A percentile compares a stretch with the other conserved stretches of the same genome.
Evolutionary conservation across 1,140 invertebrate species (phyloP).

Genomic region (Drosophila tropicalis): DNA sequence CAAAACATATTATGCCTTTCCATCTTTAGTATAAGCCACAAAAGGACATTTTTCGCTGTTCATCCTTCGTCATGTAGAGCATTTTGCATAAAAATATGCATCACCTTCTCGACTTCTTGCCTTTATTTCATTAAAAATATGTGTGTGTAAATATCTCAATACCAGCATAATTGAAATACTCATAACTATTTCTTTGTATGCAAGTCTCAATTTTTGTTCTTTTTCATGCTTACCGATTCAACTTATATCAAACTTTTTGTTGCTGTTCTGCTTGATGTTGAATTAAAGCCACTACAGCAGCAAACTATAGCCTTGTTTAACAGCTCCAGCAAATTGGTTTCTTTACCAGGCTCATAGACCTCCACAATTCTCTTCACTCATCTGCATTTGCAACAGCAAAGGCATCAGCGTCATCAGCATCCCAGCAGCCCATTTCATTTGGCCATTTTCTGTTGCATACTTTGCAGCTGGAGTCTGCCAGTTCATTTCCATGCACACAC

Average conservation of each 20-base stretch:
- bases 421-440: constrained; percentile 40
- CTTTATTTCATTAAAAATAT: not conserved
- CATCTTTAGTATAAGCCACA: no score
- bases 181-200: constrained; percentile 1
- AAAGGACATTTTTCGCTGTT: no score
- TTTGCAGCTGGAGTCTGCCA: constrained; percentile 45
- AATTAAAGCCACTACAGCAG: constrained; percentile 44
- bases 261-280: constrained; percentile 40
- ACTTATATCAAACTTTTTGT: constrained; percentile 47
- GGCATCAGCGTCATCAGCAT: not conserved
- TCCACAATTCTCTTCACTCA: not conserved
- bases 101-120: no score
- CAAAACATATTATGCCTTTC: no score
- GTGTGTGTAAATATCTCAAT: not conserved
- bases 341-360: constrained; percentile 61
- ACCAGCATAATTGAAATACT: not conserved
- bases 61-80: no score
- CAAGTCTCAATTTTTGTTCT: constrained; percentile 15
- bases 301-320: constrained; percentile 38
- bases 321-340: constrained; percentile 72
- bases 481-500: constrained; percentile 62
- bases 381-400: not conserved
- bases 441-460: constrained; percentile 58
- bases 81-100: no score
- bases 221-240: constrained; percentile 36